Conservation (phyloP, 2,888 invertebrate species). For the Loripinus fragilis region DNA sequence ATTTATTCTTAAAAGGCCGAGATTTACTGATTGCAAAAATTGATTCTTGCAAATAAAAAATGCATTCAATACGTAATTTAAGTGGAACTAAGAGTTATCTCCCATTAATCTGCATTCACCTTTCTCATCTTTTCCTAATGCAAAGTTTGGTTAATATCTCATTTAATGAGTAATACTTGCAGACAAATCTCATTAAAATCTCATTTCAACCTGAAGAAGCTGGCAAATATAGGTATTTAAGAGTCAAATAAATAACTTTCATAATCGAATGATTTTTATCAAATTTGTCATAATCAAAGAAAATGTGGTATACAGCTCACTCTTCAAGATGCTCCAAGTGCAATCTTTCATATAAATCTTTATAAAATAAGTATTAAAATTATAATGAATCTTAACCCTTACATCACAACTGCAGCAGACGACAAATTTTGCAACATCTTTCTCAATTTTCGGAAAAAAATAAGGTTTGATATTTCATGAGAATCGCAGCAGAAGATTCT, state of each 20-base stretch:
- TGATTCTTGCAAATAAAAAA: neutral
- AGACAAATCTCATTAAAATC: neutral
- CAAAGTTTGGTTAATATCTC: neutral
- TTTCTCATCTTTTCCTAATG: neutral
- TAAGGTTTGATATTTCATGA: too few relatives aligned
- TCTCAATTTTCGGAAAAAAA: too few relatives aligned
- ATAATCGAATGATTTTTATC: neutral
- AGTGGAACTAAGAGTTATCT: neutral
- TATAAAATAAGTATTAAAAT: too few relatives aligned
- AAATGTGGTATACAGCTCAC: neutral
- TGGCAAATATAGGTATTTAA: slow-evolving; percentile 7
- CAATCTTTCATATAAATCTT: too few relatives aligned
- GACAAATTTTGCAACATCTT: too few relatives aligned
- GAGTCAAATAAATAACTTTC: slow-evolving; percentile 4
- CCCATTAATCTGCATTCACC: neutral
- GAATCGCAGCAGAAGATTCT: too few relatives aligned
- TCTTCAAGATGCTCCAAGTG: too few relatives aligned
- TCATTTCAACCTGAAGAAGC: neutral
- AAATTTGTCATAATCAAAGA: slow-evolving; percentile 12
- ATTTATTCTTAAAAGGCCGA: neutral
- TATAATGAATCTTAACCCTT: too few relatives aligned
- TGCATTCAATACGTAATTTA: neutral
- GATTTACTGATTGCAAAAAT: slow-evolving; percentile 9
- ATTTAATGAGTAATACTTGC: too few relatives aligned
- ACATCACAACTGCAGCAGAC: too few relatives aligned